Evolutionary conservation across 2,797 vertebrate species (phyloP), one percentile per base, ranked within the genome.

Genomic region (Galagoides demidoff): DNA sequence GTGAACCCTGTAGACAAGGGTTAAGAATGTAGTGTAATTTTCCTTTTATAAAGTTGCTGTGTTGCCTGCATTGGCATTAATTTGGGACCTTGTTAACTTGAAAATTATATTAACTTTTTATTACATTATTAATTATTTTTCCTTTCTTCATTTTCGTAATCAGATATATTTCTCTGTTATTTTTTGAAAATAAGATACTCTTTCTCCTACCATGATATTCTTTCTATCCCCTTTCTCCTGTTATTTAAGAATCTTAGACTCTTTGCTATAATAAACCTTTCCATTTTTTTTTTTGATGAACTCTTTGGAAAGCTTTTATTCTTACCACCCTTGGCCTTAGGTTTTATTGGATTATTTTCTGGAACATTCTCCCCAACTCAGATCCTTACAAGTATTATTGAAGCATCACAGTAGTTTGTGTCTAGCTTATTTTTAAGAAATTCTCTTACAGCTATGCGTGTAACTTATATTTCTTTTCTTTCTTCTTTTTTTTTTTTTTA

Each of bases 381-480:
- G 49, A 17, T 34, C 31, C 17, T 31, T 61, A 49, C 1, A 70
- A 63, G 13, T 86, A 37, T 31, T 70, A 71, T 23, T 79, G 34
- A 84, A 76, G n/a, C 13, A 34, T 64, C 34, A 64, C 57, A 23
- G 29, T 70, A 70, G 27, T 66, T 79, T 57, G 25, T 23, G 52
- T 82, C 37, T 64, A 34, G 6, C 23, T 22, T 57, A 7, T 43
- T 43, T 74, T 37, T 71, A 7, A 57, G 77, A 85, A 45, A 73
- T 91, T 71, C 25, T 78, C 61, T 82, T 76, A 55, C 4, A 76
- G 10, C n/a, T 8, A 12, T 70, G 29, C 23, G 25, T 93, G 19
- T 55, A 43, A n/a, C 70, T 88, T 88, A 81, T 86, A 93, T 82
- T 90, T 95, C 3, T 43, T 43, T 43, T 43, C 39, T 43, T 43